These are phyloP conservation scores for Hylomyscus alleni DNA, from an alignment of 2,797 vertebrate species.

Conservation along the genomic window DNA sequence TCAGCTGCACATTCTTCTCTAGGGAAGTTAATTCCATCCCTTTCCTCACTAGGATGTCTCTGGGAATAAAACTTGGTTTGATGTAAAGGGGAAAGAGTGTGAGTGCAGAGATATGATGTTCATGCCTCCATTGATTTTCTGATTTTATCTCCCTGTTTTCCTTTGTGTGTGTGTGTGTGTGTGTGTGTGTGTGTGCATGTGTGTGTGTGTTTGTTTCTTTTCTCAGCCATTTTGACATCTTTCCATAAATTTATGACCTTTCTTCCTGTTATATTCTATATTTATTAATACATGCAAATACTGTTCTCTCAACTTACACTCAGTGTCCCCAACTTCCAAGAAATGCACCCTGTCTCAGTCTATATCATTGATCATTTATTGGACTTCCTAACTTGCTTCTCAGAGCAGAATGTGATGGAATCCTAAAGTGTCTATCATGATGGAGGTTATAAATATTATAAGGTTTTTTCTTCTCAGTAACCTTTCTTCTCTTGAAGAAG, in stretches of 20 bases:
- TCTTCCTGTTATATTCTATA: neutral
- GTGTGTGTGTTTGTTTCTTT: neutral
- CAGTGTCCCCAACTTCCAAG: fast-evolving
- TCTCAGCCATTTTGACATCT: neutral
- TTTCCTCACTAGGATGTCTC: constrained; percentile 10
- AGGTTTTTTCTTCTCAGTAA: neutral
- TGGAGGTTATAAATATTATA: neutral
- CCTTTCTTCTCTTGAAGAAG: neutral
- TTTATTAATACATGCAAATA: neutral
- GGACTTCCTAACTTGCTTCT: neutral
- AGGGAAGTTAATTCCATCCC: constrained; percentile 13
- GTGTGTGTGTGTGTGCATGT: too few species aligned
- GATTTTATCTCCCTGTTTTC: neutral
- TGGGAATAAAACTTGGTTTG: neutral
- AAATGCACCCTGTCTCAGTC: fast-evolving
- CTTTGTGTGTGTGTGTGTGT: neutral
- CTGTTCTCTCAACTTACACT: neutral
- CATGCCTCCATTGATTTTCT: neutral
- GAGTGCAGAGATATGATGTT: neutral
- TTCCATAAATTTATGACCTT: neutral
- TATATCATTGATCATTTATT: neutral
- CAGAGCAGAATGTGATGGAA: neutral
- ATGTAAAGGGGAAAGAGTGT: neutral
- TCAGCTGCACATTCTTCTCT: neutral
- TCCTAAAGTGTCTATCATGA: neutral